Conservation (phyloP, 2,888 invertebrate genomes). For the Bombyx huttoni region DNA sequence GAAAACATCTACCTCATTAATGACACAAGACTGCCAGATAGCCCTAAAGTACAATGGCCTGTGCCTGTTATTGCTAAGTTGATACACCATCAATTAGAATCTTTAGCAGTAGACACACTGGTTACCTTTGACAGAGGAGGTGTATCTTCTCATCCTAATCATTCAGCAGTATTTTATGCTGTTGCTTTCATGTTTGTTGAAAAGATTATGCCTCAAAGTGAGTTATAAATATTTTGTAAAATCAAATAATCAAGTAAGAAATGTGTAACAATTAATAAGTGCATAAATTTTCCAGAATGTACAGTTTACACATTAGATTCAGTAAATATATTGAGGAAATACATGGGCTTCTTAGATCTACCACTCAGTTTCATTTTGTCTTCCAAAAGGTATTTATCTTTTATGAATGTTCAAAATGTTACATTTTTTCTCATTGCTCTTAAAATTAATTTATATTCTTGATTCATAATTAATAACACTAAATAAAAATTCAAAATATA, state of each 20-base stretch:
- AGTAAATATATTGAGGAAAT: conserved; percentile 89
- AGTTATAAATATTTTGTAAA: conserved; percentile 29
- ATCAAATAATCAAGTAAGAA: neutral
- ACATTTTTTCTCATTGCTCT: too few relatives aligned
- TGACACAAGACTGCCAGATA: conserved; percentile 83
- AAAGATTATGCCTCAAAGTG: conserved; percentile 80
- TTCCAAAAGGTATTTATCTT: conserved; percentile 77
- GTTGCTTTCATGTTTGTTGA: conserved; percentile 84
- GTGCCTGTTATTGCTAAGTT: conserved; percentile 55
- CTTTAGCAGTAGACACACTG: conserved; percentile 84
- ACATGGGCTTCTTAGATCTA: conserved; percentile 86
- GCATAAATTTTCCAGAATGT: conserved; percentile 75
- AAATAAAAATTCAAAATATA: neutral
- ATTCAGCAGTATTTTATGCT: conserved; percentile 87
- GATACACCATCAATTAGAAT: conserved; percentile 74
- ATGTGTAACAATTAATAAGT: neutral
- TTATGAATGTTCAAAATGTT: neutral
- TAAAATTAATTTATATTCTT: too few relatives aligned
- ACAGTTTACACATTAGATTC: conserved; percentile 87
- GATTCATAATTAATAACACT: too few relatives aligned
- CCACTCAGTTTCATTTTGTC: conserved; percentile 84
- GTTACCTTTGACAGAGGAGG: conserved; percentile 96
- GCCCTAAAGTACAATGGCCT: conserved; percentile 83
- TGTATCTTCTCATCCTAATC: conserved; percentile 94
- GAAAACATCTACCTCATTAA: conserved; percentile 81